These are phyloP conservation scores for Oxyteleia sp. DNA, from an alignment of 2,888 invertebrate genomes.

Conservation along the genomic window DNA sequence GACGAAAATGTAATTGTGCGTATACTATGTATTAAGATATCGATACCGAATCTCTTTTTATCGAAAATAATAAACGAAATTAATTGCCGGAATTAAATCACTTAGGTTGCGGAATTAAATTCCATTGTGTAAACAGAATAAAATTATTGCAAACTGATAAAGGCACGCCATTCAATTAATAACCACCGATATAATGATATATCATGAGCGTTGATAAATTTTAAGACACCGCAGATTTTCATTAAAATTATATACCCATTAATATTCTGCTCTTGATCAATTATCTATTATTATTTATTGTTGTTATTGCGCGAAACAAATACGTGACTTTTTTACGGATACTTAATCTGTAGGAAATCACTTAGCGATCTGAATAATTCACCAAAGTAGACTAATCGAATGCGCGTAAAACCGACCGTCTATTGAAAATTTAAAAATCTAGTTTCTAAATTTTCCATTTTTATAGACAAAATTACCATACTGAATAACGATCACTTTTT, in stretches of 20 bases:
- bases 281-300: neutral
- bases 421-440: neutral
- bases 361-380: neutral
- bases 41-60: neutral
- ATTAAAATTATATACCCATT: conserved; percentile 7
- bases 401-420: neutral
- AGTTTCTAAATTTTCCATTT: conserved; percentile 1
- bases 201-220: conserved; percentile 6
- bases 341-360: neutral
- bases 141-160: conserved; percentile 15
- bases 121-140: conserved; percentile 12
- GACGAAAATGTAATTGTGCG: neutral
- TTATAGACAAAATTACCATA: neutral
- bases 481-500: neutral
- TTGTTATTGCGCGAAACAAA: neutral
- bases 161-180: conserved; percentile 16
- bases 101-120: conserved; percentile 2
- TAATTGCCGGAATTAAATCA: conserved; percentile 13
- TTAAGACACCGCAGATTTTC: neutral
- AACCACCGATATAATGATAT: conserved; percentile 6
- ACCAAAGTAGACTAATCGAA: conserved; percentile 8
- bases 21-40: neutral
- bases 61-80: conserved; percentile 6
- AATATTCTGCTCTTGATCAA: neutral
- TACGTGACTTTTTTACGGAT: conserved; percentile 2